A percentile compares a stretch with the other conserved stretches of the same genome.
Conservation (phyloP, 2,888 invertebrate genomes). For the Chrysomela aeneicollis region DNA sequence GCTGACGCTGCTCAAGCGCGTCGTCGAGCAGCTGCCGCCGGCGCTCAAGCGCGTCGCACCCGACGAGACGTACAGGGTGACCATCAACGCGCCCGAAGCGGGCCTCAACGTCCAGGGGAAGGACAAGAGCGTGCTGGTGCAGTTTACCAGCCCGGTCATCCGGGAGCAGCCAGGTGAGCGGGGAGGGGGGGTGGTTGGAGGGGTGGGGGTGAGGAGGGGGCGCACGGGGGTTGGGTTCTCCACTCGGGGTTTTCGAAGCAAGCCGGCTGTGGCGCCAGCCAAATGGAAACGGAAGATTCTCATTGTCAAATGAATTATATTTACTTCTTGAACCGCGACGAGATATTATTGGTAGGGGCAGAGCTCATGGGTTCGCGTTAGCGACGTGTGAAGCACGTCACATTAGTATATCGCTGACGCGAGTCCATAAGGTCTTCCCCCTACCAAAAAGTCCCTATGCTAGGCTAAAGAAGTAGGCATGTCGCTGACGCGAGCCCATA, state of each 20-base stretch:
- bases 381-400: too few species aligned
- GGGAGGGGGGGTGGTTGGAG: not conserved
- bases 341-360: too few species aligned
- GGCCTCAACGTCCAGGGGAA: slow-evolving; percentile 85
- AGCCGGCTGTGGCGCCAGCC: too few species aligned
- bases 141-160: slow-evolving; percentile 92
- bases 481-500: too few species aligned
- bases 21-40: slow-evolving; percentile 79
- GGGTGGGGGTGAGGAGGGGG: not conserved
- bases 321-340: too few species aligned
- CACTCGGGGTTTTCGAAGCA: not conserved
- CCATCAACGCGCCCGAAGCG: slow-evolving; percentile 84
- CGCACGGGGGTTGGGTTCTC: not conserved
- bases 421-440: too few species aligned
- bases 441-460: too few species aligned
- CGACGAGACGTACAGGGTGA: slow-evolving; percentile 84
- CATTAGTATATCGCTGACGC: too few species aligned
- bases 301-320: too few species aligned
- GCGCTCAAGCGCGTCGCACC: slow-evolving; percentile 77
- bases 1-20: slow-evolving; percentile 82
- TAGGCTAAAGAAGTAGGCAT: too few species aligned
- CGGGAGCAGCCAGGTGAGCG: slow-evolving; percentile 75
- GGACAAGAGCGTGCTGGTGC: slow-evolving; percentile 81
- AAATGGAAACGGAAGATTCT: too few species aligned
- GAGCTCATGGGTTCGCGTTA: too few species aligned